Evolutionary conservation across 2,888 invertebrate genomes (phyloP).

Genomic region (Octonoba sinensis): DNA sequence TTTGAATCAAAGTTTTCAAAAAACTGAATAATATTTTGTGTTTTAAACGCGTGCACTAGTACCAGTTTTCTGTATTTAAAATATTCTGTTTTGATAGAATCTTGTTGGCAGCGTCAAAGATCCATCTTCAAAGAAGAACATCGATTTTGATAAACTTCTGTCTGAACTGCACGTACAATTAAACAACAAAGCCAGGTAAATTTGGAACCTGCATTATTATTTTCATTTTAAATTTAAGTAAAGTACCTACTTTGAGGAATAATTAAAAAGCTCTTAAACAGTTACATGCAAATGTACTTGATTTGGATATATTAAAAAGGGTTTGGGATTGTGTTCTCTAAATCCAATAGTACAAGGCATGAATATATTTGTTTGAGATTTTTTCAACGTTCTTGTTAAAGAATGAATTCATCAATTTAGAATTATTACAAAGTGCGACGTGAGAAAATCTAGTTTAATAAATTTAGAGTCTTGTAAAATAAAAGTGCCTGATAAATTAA

Average conservation of each 20-base stretch:
- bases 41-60: neutral
- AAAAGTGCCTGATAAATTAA: no score
- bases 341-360: no score
- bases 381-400: no score
- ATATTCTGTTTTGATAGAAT: neutral
- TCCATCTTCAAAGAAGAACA: neutral
- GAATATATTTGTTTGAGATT: no score
- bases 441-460: no score
- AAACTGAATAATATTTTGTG: neutral
- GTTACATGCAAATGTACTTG: neutral
- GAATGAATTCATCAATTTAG: no score
- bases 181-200: neutral
- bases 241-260: neutral
- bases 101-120: conserved; percentile 2
- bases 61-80: neutral
- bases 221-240: neutral
- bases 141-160: conserved; percentile 2
- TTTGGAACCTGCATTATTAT: neutral
- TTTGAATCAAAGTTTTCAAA: no score
- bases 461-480: no score
- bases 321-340: no score
- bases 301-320: no score
- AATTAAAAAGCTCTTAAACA: neutral
- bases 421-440: no score
- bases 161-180: neutral